Evolutionary conservation across 2,797 vertebrate genomes (phyloP), one percentile per base, ranked within the genome.

Genomic region (Carcharodon carcharias): DNA sequence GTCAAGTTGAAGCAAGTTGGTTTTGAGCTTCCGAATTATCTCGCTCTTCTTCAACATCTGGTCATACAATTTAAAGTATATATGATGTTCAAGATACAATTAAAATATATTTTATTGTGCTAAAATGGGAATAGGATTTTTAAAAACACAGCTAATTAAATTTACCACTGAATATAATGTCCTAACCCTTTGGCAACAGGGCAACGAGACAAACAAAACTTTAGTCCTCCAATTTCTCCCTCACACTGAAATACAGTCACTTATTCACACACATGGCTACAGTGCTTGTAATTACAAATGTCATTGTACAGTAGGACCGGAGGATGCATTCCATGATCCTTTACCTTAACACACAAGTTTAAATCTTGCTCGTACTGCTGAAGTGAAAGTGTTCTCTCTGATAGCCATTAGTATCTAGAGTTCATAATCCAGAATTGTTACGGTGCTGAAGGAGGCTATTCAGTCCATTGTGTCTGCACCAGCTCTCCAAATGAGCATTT

Each of bases 31-130:
- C 87, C 97, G 96, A 23, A 99, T 98, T 4, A 96, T 58, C 0
- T 96, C 96, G 69, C 98, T 98, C 96, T 97, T 98, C 96, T 96
- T 97, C 50, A 97, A 97, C 96, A 98, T 97, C 99, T 99, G 97
- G 3, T 91, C 96, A 67, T 96, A 21, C 23, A 95, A 73, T 58
- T 54, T 54, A 71, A 95, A 35, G 35, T 63, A 92, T 35, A n/a
- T 26, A 31, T 35, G 28, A 56, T 1, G 40, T 95, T 31, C 56
- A 73, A 95, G 45, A 54, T 95, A 28, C 23, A 67, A 3, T 23
- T 92, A n/a, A 85, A 85, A 50, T 65, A n/a, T 21, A 26, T 91
- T 61, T 67, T 67, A 67, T 91, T 18, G 31, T 35, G 61, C 4
- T 67, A 85, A 50, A 85, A 50, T 50, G 26, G n/a, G n/a, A 40